Conservation (phyloP, 2,797 vertebrate species). For the Platyrinchus mystaceus region DNA sequence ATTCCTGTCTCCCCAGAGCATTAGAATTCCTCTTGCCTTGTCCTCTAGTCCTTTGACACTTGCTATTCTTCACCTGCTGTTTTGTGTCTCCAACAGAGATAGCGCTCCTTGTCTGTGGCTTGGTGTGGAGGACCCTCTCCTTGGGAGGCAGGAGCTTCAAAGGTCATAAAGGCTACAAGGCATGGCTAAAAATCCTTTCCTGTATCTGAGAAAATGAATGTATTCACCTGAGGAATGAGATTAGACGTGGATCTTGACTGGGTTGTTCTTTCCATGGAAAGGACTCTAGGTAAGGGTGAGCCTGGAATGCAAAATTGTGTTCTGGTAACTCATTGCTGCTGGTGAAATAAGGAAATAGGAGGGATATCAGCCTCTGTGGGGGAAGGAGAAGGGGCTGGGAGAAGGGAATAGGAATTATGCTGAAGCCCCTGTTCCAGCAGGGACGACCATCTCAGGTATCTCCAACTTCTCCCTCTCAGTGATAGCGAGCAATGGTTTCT, state of each 20-base stretch:
- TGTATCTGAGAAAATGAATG: background rate
- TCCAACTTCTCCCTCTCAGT: background rate
- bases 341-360: background rate
- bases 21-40: background rate
- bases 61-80: background rate
- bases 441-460: background rate
- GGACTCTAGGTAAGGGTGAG: background rate
- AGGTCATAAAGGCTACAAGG: background rate
- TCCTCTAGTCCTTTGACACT: background rate
- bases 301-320: background rate
- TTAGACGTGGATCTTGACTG: accelerated
- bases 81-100: background rate
- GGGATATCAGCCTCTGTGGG: background rate
- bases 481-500: background rate
- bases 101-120: background rate
- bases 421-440: background rate
- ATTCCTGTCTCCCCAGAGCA: background rate
- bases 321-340: background rate
- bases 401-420: background rate
- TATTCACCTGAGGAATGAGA: background rate
- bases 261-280: background rate
- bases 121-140: background rate
- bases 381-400: background rate
- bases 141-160: background rate
- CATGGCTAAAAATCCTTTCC: background rate